Evolutionary conservation across 2,888 invertebrate species (phyloP).

Genomic region (Formica aserva): DNA sequence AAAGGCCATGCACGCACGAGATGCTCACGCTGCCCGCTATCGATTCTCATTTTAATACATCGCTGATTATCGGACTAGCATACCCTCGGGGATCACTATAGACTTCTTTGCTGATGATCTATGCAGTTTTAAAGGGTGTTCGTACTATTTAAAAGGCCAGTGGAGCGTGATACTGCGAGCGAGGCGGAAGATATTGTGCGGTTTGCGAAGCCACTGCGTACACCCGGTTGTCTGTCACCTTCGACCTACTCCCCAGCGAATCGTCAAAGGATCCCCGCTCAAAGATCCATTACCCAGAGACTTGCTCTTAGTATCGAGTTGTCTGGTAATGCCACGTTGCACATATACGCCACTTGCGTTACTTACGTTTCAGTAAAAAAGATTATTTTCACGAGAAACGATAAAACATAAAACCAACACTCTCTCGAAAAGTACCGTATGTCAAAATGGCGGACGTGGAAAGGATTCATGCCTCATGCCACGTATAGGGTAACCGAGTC

Average conservation of each 20-base stretch:
- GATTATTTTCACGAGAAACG: constrained; percentile 88
- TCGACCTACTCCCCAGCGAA: constrained; percentile 82
- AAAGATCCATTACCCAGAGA: constrained; percentile 70
- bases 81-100: constrained; percentile 72
- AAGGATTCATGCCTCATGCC: constrained; percentile 92
- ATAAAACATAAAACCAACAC: constrained; percentile 90
- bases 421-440: constrained; percentile 90
- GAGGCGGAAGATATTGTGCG: constrained; percentile 71
- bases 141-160: constrained; percentile 71
- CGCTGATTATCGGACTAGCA: constrained; percentile 74
- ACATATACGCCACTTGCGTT: constrained; percentile 74
- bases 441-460: constrained; percentile 95
- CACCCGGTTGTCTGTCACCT: constrained; percentile 84
- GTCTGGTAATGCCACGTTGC: constrained; percentile 64
- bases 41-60: constrained; percentile 80
- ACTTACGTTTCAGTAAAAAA: constrained; percentile 86
- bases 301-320: constrained; percentile 61
- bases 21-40: constrained; percentile 81
- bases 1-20: constrained; percentile 73
- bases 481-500: constrained; percentile 89
- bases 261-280: constrained; percentile 72
- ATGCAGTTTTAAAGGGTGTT: constrained; percentile 70
- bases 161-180: constrained; percentile 67
- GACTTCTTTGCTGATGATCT: constrained; percentile 69
- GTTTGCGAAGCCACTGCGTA: constrained; percentile 79